These are phyloP conservation scores for Lutraria lutraria DNA, from an alignment of 2,888 invertebrate species.

Conservation along the genomic window DNA sequence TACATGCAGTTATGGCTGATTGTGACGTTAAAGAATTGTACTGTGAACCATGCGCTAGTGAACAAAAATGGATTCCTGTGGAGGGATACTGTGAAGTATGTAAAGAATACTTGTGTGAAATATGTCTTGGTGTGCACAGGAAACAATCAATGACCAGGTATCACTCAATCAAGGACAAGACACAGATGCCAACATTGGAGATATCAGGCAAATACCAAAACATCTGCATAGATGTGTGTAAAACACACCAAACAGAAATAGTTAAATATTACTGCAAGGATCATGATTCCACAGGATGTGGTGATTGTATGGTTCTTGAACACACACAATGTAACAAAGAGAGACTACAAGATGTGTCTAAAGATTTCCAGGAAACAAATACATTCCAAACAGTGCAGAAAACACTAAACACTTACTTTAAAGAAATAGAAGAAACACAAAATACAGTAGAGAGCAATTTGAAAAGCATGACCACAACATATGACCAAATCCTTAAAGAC, in stretches of 20 bases:
- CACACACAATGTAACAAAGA: not conserved
- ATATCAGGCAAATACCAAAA: not conserved
- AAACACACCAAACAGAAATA: conserved; percentile 3
- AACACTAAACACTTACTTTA: not conserved
- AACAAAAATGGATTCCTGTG: not conserved
- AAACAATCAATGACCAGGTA: conserved; percentile 7
- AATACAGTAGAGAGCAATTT: not conserved
- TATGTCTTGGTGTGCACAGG: not conserved
- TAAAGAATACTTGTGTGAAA: conserved; percentile 16
- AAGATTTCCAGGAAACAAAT: not conserved
- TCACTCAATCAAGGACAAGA: conserved; percentile 2
- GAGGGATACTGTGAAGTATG: conserved; percentile 24
- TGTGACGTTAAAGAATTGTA: not conserved
- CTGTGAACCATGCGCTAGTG: conserved; percentile 10
- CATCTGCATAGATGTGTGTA: not conserved
- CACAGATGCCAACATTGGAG: not conserved
- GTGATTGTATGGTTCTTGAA: not conserved
- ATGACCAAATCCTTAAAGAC: not conserved
- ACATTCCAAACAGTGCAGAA: not conserved
- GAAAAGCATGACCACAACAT: not conserved
- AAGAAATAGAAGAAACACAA: not conserved
- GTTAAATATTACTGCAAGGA: conserved; percentile 15
- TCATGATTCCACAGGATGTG: not conserved
- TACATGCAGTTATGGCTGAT: not conserved
- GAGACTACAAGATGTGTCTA: not conserved